phyloP scores from a whole-genome alignment of 2,113 vertebrate species.

The Lamprotornis superbus region DNA sequence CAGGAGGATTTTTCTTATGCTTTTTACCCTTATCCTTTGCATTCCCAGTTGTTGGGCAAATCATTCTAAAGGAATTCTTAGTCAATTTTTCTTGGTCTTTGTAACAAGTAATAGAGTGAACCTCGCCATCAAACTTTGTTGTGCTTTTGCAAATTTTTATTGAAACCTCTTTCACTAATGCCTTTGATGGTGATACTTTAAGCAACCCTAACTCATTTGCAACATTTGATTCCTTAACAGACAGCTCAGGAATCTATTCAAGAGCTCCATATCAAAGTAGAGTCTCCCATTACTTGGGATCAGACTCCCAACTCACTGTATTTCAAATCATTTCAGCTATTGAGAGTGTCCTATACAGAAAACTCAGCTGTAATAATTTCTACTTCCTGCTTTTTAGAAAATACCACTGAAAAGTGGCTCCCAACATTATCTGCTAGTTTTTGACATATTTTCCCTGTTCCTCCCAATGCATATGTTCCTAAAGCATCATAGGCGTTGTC shows the following conservation, averaged over 20 bases:
- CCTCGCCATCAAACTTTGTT: neutral
- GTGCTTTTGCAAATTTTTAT: neutral
- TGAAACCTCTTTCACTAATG: neutral
- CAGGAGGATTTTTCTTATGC: neutral
- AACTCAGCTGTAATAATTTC: neutral
- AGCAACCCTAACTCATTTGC: neutral
- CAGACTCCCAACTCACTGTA: neutral
- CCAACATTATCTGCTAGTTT: neutral
- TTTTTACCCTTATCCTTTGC: neutral
- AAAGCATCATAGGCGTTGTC: neutral
- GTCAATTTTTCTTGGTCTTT: neutral
- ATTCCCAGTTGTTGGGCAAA: neutral
- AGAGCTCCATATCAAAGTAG: neutral
- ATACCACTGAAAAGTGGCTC: neutral
- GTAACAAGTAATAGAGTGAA: neutral
- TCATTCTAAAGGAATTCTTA: neutral
- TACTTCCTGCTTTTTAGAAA: neutral
- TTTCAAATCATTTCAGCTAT: neutral
- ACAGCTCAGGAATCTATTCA: neutral
- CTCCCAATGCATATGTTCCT: neutral
- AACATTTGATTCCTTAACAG: neutral
- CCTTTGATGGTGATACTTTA: neutral
- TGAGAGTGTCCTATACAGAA: neutral
- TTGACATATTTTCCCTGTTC: neutral
- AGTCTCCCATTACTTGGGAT: neutral